Evolutionary conservation across 1,140 invertebrate species (phyloP), one percentile per base, ranked within the genome.

Genomic region (Cataglyphis hispanica): DNA sequence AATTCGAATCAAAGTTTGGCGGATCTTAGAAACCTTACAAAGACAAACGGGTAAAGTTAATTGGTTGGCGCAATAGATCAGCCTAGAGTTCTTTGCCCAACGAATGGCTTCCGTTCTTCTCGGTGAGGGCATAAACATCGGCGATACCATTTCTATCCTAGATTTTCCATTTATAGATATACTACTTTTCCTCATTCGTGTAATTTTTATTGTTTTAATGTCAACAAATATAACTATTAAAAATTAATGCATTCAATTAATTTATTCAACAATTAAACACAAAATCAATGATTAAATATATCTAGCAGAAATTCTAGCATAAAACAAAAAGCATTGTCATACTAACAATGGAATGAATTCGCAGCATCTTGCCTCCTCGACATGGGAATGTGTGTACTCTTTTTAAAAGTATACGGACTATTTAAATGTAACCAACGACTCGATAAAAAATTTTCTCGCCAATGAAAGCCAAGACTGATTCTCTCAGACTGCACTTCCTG

Each of bases 381-480:
- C 25, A n/a, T 19, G 7, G n/a, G 8, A 53, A 37, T 53, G 58
- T 53, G 19, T 75, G 40, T 5, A 13, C 25, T 31, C 25, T 22
- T 46, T 60, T 60, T 56, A 81, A 53, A n/a, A 72, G 22, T 66
- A 16, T 0, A 76, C 61, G 72, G 75, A 91, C 81, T 63, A 92
- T 92, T 92, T 91, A 92, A 92, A 91, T 87, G 91, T 90, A 91
- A 72, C 86, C 88, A 91, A 91, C 91, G 91, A 92, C 89, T 93
- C 87, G 87, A 93, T 93, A 86, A 93, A 93, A 93, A 93, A 86
- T 93, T 91, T 91, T 90, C 90, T 92, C 89, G 88, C 80, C 86
- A 91, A 91, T 92, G 89, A 92, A 91, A 89, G 85, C 66, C 19
- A 77, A 86, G 46, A 85, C 34, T 78, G 27, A 43, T 91, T 88